Evolutionary conservation across 37 sponge, comb jelly and placozoan species (phyloP), one percentile per base, ranked within the genome.

Genomic region (Axinella damicornis): DNA sequence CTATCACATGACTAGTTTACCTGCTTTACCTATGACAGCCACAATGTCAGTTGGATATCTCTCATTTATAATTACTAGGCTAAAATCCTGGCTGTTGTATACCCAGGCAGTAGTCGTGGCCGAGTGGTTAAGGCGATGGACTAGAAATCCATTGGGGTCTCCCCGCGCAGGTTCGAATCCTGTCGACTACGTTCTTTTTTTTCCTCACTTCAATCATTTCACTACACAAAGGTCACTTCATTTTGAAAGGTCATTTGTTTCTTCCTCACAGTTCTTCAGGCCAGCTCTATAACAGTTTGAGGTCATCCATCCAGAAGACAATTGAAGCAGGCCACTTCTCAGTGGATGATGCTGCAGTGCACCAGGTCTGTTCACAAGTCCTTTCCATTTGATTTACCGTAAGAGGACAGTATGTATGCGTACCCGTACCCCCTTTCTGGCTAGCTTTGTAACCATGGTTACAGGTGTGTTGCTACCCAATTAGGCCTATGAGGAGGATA

Each of bases 161-260:
- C 41, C 89, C 88, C 83, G 89, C 83, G 89, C 81, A 82, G 82
- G 83, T 88, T 88, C 89, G 77, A 82, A 88, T 88, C 89, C 89
- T 82, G 74, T 77, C 83, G 69, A 82, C 83, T 88, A 80, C 83
- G 83, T 39, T 71, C 69, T 88, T 74, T 75, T 65, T 80, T 74
- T 53, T 67, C 22, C 32, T 68, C 72, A 66, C 76, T 2, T 82
- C 1, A 30, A 6, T 57, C 4, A 5, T 14, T 58, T 1, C 35
- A 24, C 17, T 12, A 46, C 46, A 12, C 9, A 46, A 46, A 12
- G 4, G 46, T 46, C 46, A 12, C 9, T 4, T 46, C 9, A 9
- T 9, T 9, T 46, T 46, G n/a, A n/a, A n/a, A n/a, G n/a, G n/a
- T 46, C 9, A 12, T 46, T 46, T 46, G n/a, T 32, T 33, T 65